Evolutionary conservation across 2,113 vertebrate species (phyloP), one percentile per base, ranked within the genome.

Genomic region (Rattus norvegicus): DNA sequence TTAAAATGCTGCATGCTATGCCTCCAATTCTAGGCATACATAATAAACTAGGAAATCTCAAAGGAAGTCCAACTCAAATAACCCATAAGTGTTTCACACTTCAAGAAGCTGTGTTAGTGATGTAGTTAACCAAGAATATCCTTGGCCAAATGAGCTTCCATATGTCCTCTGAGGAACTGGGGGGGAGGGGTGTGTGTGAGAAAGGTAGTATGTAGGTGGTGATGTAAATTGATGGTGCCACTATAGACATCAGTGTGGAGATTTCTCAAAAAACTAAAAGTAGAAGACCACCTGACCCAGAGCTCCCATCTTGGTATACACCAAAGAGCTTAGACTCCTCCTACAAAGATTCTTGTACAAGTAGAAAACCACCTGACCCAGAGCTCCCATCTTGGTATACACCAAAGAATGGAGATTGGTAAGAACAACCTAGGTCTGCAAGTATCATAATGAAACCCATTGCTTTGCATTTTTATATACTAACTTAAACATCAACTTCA

Each of bases 61-160:
- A 88, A 26, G 77, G 30, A 88, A 13, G 17, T 69, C 43, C 43
- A 52, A 49, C 63, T 49, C 43, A 36, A 19, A 86, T 49, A 67
- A 86, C 39, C 43, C 3, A 0, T 90, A 81, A 43, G 20, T 81
- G 26, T 65, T 75, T 33, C 19, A 65, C 9, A 85, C 9, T 65
- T 83, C 9, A 91, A 30, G 79, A 91, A 94, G 69, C 65, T 88
- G 47, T 83, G 24, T 26, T 80, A 63, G 24, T 93, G 24, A 67
- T 61, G 10, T 20, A 86, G 28, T 73, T 93, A 70, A 93, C 56
- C 16, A 65, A 92, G 75, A 96, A 67, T 84, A 75, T n/a, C 26
- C 5, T 81, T 95, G 67, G 16, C 28, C 26, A 83, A 76, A 61
- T 79, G 16, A 22, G 30, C 10, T 70, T 39, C 56, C 14, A 36